Percentiles rank a stretch among this genome's conserved stretches.
phyloP scores from a whole-genome alignment of 2,888 invertebrate species.

The Epirrita christyi region DNA sequence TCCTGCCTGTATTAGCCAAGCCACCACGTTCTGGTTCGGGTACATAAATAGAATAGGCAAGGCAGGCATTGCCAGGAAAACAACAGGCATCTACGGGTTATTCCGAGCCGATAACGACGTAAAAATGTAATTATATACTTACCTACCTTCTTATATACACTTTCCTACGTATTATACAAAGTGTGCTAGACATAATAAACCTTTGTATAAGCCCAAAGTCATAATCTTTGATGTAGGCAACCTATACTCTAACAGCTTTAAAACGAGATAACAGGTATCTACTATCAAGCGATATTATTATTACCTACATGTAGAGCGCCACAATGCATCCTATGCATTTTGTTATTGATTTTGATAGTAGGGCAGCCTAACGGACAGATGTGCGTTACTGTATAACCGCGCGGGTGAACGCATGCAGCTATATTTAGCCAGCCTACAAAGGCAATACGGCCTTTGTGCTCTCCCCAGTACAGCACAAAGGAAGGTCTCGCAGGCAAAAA shows the following conservation, averaged over 20 bases:
- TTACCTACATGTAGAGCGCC: slow-evolving; percentile 6
- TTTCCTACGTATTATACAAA: not conserved
- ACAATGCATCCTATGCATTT: slow-evolving; percentile 33
- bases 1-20: slow-evolving; percentile 25
- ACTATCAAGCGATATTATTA: slow-evolving; percentile 11
- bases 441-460: slow-evolving; percentile 77
- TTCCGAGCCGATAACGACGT: not conserved
- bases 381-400: slow-evolving; percentile 67
- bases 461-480: slow-evolving; percentile 78
- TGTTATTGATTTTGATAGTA: slow-evolving; percentile 48
- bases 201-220: too few relatives aligned
- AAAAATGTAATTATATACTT: not conserved
- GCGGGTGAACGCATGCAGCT: slow-evolving; percentile 68
- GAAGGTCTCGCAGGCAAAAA: slow-evolving; percentile 77
- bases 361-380: slow-evolving; percentile 67
- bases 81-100: slow-evolving; percentile 8
- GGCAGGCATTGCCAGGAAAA: slow-evolving; percentile 19
- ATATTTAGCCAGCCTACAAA: slow-evolving; percentile 80
- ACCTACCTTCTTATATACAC: not conserved
- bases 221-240: not conserved
- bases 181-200: not conserved
- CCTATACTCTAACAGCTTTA: slow-evolving; percentile 3
- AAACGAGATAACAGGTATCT: slow-evolving; percentile 18
- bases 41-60: slow-evolving; percentile 23
- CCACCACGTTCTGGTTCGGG: slow-evolving; percentile 11